Conservation (phyloP, 2,888 invertebrate genomes). For the Cerastis rubricosa region DNA sequence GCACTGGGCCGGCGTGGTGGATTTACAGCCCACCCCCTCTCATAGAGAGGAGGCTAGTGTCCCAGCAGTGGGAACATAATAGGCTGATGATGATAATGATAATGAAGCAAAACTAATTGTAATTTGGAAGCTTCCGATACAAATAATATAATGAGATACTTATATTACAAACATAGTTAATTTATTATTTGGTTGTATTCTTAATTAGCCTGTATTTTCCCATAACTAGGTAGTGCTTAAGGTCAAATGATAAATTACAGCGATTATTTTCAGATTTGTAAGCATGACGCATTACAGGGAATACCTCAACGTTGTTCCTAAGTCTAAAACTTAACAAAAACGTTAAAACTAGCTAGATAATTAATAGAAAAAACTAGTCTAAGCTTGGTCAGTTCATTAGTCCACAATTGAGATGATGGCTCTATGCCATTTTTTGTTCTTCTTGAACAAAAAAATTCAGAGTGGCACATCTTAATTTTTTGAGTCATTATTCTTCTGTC, state of each 20-base stretch:
- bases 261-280: constrained; percentile 30
- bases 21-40: too few relatives aligned
- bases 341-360: neutral
- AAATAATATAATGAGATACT: neutral
- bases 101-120: too few relatives aligned
- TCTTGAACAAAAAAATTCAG: constrained; percentile 16
- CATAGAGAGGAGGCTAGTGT: too few relatives aligned
- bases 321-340: constrained; percentile 11
- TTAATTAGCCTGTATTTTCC: constrained; percentile 12
- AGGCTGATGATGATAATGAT: too few relatives aligned
- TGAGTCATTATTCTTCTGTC: constrained; percentile 43
- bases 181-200: neutral
- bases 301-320: neutral
- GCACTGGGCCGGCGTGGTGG: too few relatives aligned
- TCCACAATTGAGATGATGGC: constrained; percentile 24
- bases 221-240: neutral
- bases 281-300: constrained; percentile 16
- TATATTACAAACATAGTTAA: neutral
- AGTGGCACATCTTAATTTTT: constrained; percentile 30
- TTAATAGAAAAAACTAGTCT: constrained; percentile 18
- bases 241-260: neutral
- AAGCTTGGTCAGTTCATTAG: constrained; percentile 23
- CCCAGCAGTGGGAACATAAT: too few relatives aligned
- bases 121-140: neutral
- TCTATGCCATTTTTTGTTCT: constrained; percentile 47